phyloP scores from a whole-genome alignment of 2,113 vertebrate species.

The Trochalopteron elliotii region DNA sequence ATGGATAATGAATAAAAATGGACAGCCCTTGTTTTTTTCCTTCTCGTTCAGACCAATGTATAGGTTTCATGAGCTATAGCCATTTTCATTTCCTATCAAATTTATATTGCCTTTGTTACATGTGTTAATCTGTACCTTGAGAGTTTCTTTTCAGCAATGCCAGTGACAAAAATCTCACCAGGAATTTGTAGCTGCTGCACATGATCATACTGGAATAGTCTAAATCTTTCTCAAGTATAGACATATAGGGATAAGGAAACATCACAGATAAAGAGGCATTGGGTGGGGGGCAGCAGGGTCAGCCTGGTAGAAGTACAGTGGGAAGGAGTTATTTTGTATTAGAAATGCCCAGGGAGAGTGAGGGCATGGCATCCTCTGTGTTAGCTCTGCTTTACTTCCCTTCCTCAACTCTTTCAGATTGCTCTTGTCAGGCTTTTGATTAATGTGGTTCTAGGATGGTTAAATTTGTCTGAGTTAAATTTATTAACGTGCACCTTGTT shows the following conservation, averaged over 20 bases:
- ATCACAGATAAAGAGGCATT: background rate
- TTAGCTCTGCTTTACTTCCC: conserved; percentile 2
- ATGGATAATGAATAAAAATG: background rate
- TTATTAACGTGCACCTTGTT: background rate
- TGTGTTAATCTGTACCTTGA: background rate
- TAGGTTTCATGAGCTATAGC: background rate
- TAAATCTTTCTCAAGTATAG: background rate
- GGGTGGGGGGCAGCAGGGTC: background rate
- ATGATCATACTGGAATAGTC: background rate
- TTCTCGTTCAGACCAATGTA: background rate
- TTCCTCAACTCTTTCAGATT: conserved; percentile 12
- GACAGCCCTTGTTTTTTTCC: background rate
- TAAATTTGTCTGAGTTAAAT: conserved; percentile 24
- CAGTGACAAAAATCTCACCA: background rate
- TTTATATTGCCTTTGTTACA: background rate
- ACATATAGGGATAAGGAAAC: background rate
- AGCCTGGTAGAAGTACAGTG: background rate
- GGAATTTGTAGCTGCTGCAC: background rate
- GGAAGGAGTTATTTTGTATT: background rate
- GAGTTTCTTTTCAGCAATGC: background rate
- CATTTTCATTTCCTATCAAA: background rate
- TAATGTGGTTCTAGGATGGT: background rate
- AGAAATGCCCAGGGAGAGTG: background rate
- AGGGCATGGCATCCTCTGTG: background rate
- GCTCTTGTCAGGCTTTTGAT: conserved; percentile 28